Evolutionary conservation across 1,140 invertebrate species (phyloP).

Genomic region (Carposina sasakii): DNA sequence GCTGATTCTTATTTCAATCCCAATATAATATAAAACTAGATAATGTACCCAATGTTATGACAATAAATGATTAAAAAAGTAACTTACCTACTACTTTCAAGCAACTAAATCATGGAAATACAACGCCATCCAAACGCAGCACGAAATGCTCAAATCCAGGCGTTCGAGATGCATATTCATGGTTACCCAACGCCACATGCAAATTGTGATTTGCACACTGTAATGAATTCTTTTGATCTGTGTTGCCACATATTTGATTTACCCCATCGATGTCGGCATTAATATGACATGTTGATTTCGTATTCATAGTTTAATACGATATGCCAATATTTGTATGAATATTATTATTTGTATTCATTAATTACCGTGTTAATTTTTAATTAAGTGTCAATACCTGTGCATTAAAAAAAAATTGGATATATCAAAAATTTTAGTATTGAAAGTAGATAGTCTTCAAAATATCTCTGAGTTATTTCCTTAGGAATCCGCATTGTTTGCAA

Average conservation of each 20-base stretch:
- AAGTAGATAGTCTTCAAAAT: no score
- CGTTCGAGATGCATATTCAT: slow-evolving; percentile 68
- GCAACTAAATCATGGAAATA: neutral
- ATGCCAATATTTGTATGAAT: no score
- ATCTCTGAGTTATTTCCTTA: no score
- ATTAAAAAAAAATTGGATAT: no score
- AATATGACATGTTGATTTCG: slow-evolving; percentile 58
- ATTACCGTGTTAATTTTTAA: no score
- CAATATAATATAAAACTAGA: neutral
- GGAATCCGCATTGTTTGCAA: no score
- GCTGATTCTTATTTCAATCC: neutral
- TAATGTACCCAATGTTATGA: neutral
- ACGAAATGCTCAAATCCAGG: slow-evolving; percentile 52
- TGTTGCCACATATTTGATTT: slow-evolving; percentile 71
- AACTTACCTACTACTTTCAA: neutral
- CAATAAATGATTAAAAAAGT: neutral
- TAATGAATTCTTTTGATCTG: slow-evolving; percentile 73
- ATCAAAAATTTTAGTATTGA: no score
- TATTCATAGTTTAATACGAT: slow-evolving; percentile 72
- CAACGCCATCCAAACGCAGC: slow-evolving; percentile 44
- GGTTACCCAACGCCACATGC: slow-evolving; percentile 62
- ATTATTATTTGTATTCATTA: no score
- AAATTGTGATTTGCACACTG: slow-evolving; percentile 71
- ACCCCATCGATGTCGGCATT: slow-evolving; percentile 59
- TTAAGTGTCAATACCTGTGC: no score